A percentile compares a stretch with the other conserved stretches of the same genome.
Evolutionary conservation across 2,888 invertebrate genomes (phyloP).

Genomic region (Tetragnatha montana): DNA sequence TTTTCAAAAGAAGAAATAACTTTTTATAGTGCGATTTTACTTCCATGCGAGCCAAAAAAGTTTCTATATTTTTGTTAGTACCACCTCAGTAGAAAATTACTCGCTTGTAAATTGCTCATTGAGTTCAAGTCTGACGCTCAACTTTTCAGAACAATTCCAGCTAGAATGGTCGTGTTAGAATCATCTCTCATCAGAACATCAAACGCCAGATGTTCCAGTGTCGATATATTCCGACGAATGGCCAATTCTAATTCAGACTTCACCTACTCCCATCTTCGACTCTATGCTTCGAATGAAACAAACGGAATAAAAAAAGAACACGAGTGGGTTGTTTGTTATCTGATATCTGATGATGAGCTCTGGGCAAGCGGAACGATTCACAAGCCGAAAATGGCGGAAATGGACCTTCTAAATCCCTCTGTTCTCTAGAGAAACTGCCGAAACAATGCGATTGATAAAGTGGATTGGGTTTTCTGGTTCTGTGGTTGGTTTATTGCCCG

Average conservation of each 20-base stretch:
- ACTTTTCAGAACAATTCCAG: no score
- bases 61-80: no score
- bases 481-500: conserved; percentile 33
- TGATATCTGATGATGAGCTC: conserved; percentile 11
- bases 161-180: no score
- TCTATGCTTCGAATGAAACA: background rate
- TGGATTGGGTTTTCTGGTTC: conserved; percentile 19
- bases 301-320: background rate
- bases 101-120: no score
- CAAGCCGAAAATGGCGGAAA: conserved; percentile 54
- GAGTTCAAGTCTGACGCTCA: no score
- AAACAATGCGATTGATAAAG: conserved; percentile 45
- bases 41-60: no score
- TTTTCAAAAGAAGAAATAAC: no score
- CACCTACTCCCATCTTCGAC: background rate
- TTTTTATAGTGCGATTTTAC: no score
- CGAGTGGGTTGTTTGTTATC: background rate
- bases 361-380: conserved; percentile 25
- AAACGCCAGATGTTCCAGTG: no score
- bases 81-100: no score
- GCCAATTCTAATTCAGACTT: background rate
- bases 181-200: no score
- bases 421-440: conserved; percentile 42
- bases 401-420: conserved; percentile 11
- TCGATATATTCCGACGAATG: background rate